Percentiles rank a stretch among this genome's conserved stretches.
These are phyloP conservation scores for Zeuzera pyrina DNA, from an alignment of 2,888 invertebrate species.

Conservation along the genomic window DNA sequence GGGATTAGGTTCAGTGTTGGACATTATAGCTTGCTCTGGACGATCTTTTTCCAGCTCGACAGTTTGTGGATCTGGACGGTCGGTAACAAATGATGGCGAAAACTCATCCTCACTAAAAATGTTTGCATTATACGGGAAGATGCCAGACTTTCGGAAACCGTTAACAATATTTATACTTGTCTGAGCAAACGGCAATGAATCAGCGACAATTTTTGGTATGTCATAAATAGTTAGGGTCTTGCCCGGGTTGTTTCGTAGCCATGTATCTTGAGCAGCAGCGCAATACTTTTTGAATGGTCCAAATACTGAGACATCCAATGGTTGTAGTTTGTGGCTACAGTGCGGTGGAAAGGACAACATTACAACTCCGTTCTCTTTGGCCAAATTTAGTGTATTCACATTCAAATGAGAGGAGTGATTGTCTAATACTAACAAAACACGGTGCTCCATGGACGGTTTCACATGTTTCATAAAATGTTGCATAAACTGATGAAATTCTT, in stretches of 20 bases:
- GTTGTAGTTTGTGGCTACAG: slow-evolving; percentile 15
- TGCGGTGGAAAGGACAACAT: slow-evolving; percentile 18
- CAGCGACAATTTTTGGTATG: slow-evolving; percentile 16
- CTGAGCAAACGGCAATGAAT: slow-evolving; percentile 16
- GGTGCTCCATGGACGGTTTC: slow-evolving; percentile 13
- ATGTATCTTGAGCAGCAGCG: slow-evolving; percentile 15
- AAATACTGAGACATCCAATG: slow-evolving; percentile 17
- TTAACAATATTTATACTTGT: slow-evolving; percentile 14
- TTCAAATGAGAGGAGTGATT: slow-evolving; percentile 18
- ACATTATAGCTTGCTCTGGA: slow-evolving; percentile 13
- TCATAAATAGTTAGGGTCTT: slow-evolving; percentile 18
- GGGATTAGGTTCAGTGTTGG: slow-evolving; percentile 11
- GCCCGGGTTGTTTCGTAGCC: slow-evolving; percentile 15
- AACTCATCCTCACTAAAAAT: slow-evolving; percentile 15
- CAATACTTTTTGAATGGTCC: slow-evolving; percentile 16
- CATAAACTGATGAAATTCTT: slow-evolving; percentile 13
- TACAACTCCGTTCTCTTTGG: slow-evolving; percentile 17
- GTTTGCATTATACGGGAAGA: slow-evolving; percentile 15
- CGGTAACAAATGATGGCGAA: slow-evolving; percentile 20
- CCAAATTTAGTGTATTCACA: slow-evolving; percentile 9
- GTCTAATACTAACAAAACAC: slow-evolving; percentile 16
- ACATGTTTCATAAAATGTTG: slow-evolving; percentile 15
- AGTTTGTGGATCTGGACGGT: slow-evolving; percentile 15
- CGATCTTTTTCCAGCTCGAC: slow-evolving; percentile 11
- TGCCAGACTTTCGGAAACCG: slow-evolving; percentile 17